A percentile compares a stretch with the other conserved stretches of the same genome.
Conservation (phyloP, 30 jellyfish, hydroid and myxozoan genomes). For the Aurelia aurita complex sp. Pacific region DNA sequence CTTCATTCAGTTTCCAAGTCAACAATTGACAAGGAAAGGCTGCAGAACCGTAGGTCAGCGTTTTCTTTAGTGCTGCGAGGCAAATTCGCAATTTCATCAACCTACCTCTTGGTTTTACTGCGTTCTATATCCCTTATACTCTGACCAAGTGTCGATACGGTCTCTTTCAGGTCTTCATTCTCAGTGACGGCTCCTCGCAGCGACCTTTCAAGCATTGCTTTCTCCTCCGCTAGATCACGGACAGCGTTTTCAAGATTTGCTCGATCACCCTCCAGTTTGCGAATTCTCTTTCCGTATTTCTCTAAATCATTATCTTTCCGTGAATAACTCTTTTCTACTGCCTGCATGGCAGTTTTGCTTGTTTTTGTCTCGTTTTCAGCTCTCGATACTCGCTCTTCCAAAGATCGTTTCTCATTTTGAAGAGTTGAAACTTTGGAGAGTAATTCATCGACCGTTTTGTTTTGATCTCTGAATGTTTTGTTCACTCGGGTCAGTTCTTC, state of each 20-base stretch:
- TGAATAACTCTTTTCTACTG: conserved; percentile 54
- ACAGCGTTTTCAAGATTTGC: conserved; percentile 20
- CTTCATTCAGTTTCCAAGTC: no score
- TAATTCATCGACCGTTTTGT: conserved; percentile 72
- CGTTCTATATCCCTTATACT: conserved; percentile 47
- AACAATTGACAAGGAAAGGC: no score
- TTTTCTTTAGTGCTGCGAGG: no score
- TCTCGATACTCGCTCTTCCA: conserved; percentile 56
- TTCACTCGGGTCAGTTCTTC: conserved; percentile 61
- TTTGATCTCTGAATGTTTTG: conserved; percentile 74
- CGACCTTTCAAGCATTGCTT: conserved; percentile 56
- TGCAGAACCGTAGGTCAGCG: no score
- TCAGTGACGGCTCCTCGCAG: conserved; percentile 51
- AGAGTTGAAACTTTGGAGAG: conserved; percentile 62
- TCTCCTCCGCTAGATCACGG: conserved; percentile 38
- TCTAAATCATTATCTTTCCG: conserved; percentile 59
- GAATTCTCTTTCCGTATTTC: conserved; percentile 45
- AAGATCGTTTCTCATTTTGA: conserved; percentile 71
- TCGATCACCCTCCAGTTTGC: conserved; percentile 40
- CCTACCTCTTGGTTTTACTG: conserved; percentile 65
- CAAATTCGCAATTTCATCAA: not conserved
- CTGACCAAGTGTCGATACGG: conserved; percentile 30
- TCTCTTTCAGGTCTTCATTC: conserved; percentile 56
- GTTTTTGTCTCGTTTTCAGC: conserved; percentile 70
- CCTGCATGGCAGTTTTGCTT: conserved; percentile 59